phyloP scores from a whole-genome alignment of 2,888 invertebrate species.

The Suillia variegata region DNA sequence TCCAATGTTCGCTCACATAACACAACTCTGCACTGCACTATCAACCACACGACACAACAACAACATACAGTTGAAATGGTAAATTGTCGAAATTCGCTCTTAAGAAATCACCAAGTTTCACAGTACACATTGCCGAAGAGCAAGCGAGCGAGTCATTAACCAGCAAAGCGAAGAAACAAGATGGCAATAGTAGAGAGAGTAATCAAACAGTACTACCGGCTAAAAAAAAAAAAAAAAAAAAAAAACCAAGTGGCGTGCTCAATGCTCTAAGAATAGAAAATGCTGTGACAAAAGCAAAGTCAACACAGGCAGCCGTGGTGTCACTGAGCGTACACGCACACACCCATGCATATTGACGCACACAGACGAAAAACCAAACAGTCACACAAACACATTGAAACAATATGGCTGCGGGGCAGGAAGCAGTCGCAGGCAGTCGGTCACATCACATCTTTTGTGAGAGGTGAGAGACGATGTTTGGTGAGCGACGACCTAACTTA shows the following conservation, averaged over 20 bases:
- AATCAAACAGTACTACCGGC: too few relatives aligned
- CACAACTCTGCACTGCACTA: conserved; percentile 31
- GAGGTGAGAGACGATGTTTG: not conserved
- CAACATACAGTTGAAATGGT: too few relatives aligned
- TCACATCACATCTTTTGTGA: not conserved
- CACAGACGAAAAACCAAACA: conserved; percentile 1
- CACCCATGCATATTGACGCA: conserved; percentile 19
- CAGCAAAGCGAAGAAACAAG: too few relatives aligned
- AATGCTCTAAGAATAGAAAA: too few relatives aligned
- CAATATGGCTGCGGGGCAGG: conserved; percentile 31
- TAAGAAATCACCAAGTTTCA: too few relatives aligned
- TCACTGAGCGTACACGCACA: not conserved
- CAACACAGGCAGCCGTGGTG: conserved; percentile 1
- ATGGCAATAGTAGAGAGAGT: too few relatives aligned
- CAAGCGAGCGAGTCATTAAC: not conserved
- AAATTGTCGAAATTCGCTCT: too few relatives aligned
- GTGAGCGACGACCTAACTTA: not conserved
- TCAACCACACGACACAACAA: conserved; percentile 25
- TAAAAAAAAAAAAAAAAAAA: not conserved
- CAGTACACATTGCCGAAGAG: not conserved
- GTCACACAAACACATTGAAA: not conserved
- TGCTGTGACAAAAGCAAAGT: not conserved
- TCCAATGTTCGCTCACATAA: not conserved
- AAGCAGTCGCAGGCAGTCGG: conserved; percentile 24
- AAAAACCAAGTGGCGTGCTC: not conserved